phyloP scores from a whole-genome alignment of 2,888 invertebrate species.

The Acleris emargana region DNA sequence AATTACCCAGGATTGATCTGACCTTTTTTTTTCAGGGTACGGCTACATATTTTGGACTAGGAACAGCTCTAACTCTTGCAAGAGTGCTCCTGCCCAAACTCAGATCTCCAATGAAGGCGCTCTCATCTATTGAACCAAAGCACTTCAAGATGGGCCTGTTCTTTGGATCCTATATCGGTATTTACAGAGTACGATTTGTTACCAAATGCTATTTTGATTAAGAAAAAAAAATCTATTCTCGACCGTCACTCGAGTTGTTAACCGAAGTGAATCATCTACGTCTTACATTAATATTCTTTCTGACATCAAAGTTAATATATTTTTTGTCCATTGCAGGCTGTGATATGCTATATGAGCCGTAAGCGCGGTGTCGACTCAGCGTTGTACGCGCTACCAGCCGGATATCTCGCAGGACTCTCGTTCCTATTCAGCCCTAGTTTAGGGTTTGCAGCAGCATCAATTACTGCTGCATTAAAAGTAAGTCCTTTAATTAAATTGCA shows the following conservation, averaged over 20 bases:
- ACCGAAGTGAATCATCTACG: background rate
- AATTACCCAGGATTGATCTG: too few species aligned
- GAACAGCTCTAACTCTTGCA: slow-evolving; percentile 66
- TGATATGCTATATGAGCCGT: slow-evolving; percentile 75
- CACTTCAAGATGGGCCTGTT: slow-evolving; percentile 74
- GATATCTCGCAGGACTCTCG: slow-evolving; percentile 80
- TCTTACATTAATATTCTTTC: background rate
- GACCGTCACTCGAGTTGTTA: too few species aligned
- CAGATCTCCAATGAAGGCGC: slow-evolving; percentile 60
- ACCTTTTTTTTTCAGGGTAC: slow-evolving; percentile 58
- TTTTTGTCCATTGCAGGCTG: slow-evolving; percentile 61
- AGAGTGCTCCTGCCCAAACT: slow-evolving; percentile 64
- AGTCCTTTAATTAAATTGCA: slow-evolving; percentile 22
- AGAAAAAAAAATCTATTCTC: background rate
- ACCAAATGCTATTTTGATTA: slow-evolving; percentile 11
- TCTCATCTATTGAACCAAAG: slow-evolving; percentile 61
- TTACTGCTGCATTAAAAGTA: slow-evolving; percentile 82
- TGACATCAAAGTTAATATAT: background rate
- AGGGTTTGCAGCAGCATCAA: slow-evolving; percentile 75
- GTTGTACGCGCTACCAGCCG: slow-evolving; percentile 78
- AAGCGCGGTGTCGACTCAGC: slow-evolving; percentile 69
- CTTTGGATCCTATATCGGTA: slow-evolving; percentile 80
- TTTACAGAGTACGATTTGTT: slow-evolving; percentile 77
- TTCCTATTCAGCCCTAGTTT: slow-evolving; percentile 78
- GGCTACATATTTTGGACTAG: slow-evolving; percentile 66